Percentiles rank a stretch among this genome's conserved stretches.
These are phyloP conservation scores for Drosophila hamatofila DNA, from an alignment of 2,888 invertebrate species.

Conservation along the genomic window DNA sequence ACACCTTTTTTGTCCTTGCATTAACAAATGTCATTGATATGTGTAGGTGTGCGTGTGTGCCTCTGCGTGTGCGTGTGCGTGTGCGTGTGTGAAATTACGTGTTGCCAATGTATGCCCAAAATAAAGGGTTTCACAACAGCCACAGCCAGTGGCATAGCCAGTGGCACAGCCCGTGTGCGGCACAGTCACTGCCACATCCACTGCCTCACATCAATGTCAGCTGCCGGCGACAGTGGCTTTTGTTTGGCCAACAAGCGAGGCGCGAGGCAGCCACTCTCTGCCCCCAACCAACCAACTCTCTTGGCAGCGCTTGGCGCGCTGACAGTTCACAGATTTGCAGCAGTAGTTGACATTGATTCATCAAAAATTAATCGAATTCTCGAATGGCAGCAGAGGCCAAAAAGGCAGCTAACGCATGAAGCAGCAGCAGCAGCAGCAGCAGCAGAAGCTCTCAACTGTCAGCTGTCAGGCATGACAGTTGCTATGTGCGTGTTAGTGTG, in stretches of 20 bases:
- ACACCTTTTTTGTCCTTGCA: constrained; percentile 39
- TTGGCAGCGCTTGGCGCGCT: constrained; percentile 30
- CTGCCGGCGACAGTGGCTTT: constrained; percentile 54
- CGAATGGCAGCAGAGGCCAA: constrained; percentile 31
- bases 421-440: not conserved
- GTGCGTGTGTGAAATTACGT: constrained; percentile 52
- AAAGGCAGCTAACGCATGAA: constrained; percentile 26
- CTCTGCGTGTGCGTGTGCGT: constrained; percentile 32
- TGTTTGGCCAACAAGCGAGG: constrained; percentile 52
- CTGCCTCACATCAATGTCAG: constrained; percentile 43
- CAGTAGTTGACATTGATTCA: constrained; percentile 83
- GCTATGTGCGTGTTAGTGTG: constrained; percentile 4
- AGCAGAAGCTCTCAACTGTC: constrained; percentile 50
- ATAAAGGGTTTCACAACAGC: constrained; percentile 34
- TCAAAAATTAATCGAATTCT: constrained; percentile 84
- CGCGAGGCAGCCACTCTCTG: not conserved
- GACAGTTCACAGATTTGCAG: constrained; percentile 77
- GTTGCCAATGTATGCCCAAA: constrained; percentile 29
- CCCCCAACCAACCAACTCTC: too few relatives aligned
- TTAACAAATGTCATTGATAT: constrained; percentile 61
- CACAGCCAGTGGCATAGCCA: not conserved
- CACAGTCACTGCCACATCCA: not conserved
- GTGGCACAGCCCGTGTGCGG: not conserved
- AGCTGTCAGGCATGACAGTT: constrained; percentile 56
- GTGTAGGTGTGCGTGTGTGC: constrained; percentile 34